phyloP scores from a whole-genome alignment of 2,888 invertebrate species.

The Phortica magna region DNA sequence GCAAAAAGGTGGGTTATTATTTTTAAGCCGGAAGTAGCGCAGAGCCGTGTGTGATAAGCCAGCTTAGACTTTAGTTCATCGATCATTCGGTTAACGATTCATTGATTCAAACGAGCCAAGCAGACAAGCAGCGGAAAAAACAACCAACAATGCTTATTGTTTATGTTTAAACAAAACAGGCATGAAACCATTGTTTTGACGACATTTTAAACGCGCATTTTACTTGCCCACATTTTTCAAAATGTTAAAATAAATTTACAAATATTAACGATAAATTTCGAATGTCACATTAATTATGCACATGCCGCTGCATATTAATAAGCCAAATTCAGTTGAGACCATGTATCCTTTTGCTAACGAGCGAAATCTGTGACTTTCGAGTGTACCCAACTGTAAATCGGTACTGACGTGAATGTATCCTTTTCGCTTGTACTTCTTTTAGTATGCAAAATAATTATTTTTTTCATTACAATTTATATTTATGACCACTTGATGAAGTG shows the following conservation, averaged over 20 bases:
- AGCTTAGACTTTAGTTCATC: background rate
- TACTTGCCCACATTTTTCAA: conserved; percentile 44
- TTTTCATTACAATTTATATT: conserved; percentile 52
- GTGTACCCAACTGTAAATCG: conserved; percentile 5
- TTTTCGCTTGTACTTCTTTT: conserved; percentile 29
- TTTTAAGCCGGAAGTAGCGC: conserved; percentile 64
- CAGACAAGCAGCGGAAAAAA: background rate
- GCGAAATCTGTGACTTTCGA: conserved; percentile 35
- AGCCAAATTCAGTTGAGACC: conserved; percentile 46
- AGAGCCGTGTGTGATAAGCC: conserved; percentile 6
- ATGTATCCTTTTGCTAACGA: conserved; percentile 43
- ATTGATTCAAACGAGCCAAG: background rate
- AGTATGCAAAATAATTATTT: conserved; percentile 49
- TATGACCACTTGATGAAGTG: conserved; percentile 73
- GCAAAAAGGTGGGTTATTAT: conserved; percentile 55
- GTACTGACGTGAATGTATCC: background rate
- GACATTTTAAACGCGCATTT: conserved; percentile 58
- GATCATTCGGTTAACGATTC: conserved; percentile 4
- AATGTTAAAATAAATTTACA: conserved; percentile 52
- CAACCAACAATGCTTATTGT: conserved; percentile 49
- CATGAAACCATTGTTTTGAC: conserved; percentile 76
- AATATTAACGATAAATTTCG: conserved; percentile 73
- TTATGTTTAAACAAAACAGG: conserved; percentile 73
- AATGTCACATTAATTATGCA: conserved; percentile 76
- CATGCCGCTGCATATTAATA: conserved; percentile 72